Percentiles rank a stretch among this genome's conserved stretches.
phyloP scores from a whole-genome alignment of 2,888 invertebrate species.

The Nephrotoma flavescens region DNA sequence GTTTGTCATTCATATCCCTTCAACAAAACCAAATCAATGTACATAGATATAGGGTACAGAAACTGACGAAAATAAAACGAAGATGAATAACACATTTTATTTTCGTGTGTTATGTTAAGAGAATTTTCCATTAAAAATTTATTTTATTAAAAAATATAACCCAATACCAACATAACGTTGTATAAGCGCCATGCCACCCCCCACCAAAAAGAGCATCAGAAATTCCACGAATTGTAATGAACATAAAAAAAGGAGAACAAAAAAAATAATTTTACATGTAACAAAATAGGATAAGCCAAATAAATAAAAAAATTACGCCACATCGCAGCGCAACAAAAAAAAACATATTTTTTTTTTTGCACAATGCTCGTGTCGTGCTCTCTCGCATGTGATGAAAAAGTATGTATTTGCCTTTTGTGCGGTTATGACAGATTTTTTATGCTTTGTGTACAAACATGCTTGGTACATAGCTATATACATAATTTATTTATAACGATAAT shows the following conservation, averaged over 20 bases:
- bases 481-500: neutral
- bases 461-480: neutral
- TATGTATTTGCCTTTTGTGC: neutral
- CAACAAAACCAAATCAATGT: neutral
- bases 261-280: neutral
- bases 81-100: neutral
- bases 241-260: neutral
- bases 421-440: neutral
- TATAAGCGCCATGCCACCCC: neutral
- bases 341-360: neutral
- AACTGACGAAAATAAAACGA: neutral
- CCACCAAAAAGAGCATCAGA: neutral
- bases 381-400: neutral
- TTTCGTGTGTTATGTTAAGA: neutral
- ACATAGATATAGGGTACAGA: neutral
- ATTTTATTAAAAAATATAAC: neutral
- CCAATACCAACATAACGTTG: too few relatives aligned
- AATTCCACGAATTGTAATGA: neutral
- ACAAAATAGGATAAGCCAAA: neutral
- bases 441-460: neutral
- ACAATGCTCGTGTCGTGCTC: neutral
- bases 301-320: neutral
- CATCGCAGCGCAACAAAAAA: neutral
- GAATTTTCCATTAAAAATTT: neutral
- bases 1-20: neutral